phyloP scores from a whole-genome alignment of 2,888 invertebrate species.

The Trichopria drosophilae region DNA sequence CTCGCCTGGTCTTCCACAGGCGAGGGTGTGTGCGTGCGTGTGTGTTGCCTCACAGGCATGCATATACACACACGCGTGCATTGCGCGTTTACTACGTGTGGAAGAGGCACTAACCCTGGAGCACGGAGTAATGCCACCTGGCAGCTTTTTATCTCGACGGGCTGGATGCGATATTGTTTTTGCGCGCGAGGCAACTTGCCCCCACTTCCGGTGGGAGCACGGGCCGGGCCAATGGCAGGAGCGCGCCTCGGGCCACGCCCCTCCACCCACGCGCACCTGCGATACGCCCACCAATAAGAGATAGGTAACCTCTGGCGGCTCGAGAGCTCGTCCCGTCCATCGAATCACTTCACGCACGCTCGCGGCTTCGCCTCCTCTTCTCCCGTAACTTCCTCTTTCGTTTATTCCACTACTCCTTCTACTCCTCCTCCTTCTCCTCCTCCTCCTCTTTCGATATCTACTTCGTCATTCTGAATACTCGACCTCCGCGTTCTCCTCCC shows the following conservation, averaged over 20 bases:
- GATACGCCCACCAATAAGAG: conserved; percentile 53
- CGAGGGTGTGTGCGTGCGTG: too few relatives aligned
- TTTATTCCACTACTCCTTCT: conserved; percentile 11
- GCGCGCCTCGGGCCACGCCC: conserved; percentile 46
- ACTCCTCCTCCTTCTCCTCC: conserved; percentile 4
- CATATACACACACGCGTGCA: conserved; percentile 7
- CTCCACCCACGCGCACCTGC: conserved; percentile 58
- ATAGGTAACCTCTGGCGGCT: conserved; percentile 31
- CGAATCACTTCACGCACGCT: conserved; percentile 40
- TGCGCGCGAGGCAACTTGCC: conserved; percentile 42
- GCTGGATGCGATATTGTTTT: conserved; percentile 54
- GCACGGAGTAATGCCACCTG: conserved; percentile 57
- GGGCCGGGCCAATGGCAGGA: conserved; percentile 47
- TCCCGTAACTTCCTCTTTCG: conserved; percentile 6
- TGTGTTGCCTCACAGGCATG: conserved; percentile 20
- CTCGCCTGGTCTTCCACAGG: neutral
- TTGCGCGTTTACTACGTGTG: conserved; percentile 14
- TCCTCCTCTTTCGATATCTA: conserved; percentile 16
- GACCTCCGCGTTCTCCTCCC: conserved; percentile 7
- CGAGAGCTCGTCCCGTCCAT: conserved; percentile 14
- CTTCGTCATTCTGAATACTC: conserved; percentile 17
- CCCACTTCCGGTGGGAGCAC: conserved; percentile 47
- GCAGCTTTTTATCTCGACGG: conserved; percentile 53
- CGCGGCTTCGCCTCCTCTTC: conserved; percentile 31
- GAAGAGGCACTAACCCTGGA: conserved; percentile 48